These are phyloP conservation scores for Pseudomyrmex gracilis DNA, from an alignment of 1,140 invertebrate genomes.

Conservation along the genomic window DNA sequence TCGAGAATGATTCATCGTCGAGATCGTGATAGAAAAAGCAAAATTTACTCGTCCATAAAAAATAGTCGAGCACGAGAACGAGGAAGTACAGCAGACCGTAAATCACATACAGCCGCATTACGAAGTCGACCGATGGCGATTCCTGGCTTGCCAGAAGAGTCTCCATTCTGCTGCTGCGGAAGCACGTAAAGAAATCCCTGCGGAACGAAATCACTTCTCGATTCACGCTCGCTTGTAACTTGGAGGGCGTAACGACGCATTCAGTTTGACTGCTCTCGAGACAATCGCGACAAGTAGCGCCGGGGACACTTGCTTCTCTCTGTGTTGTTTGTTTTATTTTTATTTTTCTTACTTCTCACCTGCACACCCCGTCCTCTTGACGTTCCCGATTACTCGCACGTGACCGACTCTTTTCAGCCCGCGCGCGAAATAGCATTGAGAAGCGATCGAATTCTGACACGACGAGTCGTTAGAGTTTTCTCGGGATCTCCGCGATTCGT, in stretches of 20 bases:
- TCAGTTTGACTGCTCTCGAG: constrained; percentile 6
- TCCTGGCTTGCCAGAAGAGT: constrained; percentile 2
- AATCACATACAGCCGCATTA: constrained; percentile 69
- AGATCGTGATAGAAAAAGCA: not conserved
- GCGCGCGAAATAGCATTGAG: constrained; percentile 31
- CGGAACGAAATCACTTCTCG: constrained; percentile 3
- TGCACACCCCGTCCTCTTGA: not conserved
- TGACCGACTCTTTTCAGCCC: constrained; percentile 47
- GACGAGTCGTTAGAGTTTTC: constrained; percentile 64
- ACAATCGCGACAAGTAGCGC: not conserved
- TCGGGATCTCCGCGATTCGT: constrained; percentile 47
- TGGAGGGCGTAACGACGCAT: not conserved
- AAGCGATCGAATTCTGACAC: constrained; percentile 35
- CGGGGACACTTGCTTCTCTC: not conserved
- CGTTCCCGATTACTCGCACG: constrained; percentile 26
- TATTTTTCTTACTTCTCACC: constrained; percentile 1
- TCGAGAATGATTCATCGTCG: not conserved
- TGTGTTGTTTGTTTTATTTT: not conserved
- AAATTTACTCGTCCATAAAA: constrained; percentile 75
- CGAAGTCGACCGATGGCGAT: constrained; percentile 60
- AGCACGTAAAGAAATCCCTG: constrained; percentile 57
- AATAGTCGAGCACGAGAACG: constrained; percentile 73
- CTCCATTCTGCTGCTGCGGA: constrained; percentile 41
- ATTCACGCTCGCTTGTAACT: constrained; percentile 40
- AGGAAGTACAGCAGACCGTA: constrained; percentile 69